Percentiles rank a stretch among this genome's conserved stretches.
These are phyloP conservation scores for Alethe diademata DNA, from an alignment of 2,113 vertebrate species.

Conservation along the genomic window DNA sequence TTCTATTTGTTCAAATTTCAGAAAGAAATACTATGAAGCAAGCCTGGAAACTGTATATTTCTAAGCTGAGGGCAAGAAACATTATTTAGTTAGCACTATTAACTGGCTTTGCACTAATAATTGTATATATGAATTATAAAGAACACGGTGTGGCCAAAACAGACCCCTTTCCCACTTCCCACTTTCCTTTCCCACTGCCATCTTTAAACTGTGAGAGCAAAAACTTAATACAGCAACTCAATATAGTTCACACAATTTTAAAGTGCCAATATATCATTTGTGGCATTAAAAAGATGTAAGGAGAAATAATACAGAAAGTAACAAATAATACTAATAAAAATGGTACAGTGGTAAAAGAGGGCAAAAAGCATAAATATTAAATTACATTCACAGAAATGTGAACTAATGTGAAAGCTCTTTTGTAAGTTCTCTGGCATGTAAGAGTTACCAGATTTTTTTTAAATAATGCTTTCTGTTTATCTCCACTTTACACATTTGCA, in stretches of 20 bases:
- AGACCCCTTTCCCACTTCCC: neutral
- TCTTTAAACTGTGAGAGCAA: neutral
- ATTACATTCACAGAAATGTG: rapidly evolving
- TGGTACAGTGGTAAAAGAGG: neutral
- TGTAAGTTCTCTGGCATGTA: neutral
- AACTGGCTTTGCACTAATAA: neutral
- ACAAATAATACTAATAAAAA: neutral
- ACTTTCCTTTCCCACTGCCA: no score
- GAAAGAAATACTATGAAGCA: neutral
- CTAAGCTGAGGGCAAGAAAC: neutral
- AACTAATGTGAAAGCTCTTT: neutral
- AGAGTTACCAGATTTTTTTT: neutral
- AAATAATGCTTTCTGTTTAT: neutral
- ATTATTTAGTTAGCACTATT: neutral
- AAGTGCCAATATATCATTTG: neutral
- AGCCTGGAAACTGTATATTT: neutral
- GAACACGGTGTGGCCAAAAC: neutral
- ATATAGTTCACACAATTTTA: neutral
- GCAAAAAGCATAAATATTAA: neutral
- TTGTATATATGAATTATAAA: neutral
- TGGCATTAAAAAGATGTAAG: neutral
- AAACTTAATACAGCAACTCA: neutral
- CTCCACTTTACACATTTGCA: neutral
- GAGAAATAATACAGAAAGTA: neutral
- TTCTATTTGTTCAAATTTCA: neutral